These are phyloP conservation scores for Cantharis nigra DNA, from an alignment of 2,888 invertebrate species.

Conservation along the genomic window DNA sequence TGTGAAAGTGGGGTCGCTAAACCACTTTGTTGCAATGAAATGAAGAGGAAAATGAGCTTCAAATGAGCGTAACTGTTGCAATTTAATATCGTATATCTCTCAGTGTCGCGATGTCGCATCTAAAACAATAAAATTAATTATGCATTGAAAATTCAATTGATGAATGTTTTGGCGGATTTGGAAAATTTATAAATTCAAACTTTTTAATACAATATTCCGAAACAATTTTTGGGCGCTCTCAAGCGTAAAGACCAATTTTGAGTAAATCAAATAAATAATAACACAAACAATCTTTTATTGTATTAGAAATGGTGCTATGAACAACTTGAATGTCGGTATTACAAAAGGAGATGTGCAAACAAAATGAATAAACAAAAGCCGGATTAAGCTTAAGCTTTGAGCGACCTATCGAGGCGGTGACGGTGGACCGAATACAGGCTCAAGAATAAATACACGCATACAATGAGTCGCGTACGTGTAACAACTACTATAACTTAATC, in stretches of 20 bases:
- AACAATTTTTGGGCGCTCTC: neutral
- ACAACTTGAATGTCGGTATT: conserved; percentile 29
- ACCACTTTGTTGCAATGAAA: conserved; percentile 55
- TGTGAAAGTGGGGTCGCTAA: conserved; percentile 49
- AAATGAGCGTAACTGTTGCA: conserved; percentile 52
- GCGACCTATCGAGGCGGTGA: conserved; percentile 37
- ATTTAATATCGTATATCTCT: conserved; percentile 44
- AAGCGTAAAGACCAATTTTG: neutral
- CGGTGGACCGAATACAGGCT: conserved; percentile 32
- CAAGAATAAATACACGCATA: conserved; percentile 45
- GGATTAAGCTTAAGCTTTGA: conserved; percentile 49
- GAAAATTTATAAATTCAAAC: too few species aligned
- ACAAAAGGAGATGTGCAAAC: conserved; percentile 44
- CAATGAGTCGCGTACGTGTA: conserved; percentile 41
- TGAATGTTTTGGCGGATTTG: neutral
- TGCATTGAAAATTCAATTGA: neutral
- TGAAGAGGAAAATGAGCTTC: conserved; percentile 55
- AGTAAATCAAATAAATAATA: conserved; percentile 19
- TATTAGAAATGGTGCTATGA: conserved; percentile 25
- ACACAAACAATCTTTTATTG: conserved; percentile 25
- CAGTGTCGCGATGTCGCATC: conserved; percentile 19
- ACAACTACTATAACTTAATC: conserved; percentile 27
- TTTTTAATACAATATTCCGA: neutral
- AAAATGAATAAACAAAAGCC: conserved; percentile 52
- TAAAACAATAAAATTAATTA: conserved; percentile 27